Evolutionary conservation across 2,888 invertebrate genomes (phyloP).

Genomic region (Anthophora plumipes): DNA sequence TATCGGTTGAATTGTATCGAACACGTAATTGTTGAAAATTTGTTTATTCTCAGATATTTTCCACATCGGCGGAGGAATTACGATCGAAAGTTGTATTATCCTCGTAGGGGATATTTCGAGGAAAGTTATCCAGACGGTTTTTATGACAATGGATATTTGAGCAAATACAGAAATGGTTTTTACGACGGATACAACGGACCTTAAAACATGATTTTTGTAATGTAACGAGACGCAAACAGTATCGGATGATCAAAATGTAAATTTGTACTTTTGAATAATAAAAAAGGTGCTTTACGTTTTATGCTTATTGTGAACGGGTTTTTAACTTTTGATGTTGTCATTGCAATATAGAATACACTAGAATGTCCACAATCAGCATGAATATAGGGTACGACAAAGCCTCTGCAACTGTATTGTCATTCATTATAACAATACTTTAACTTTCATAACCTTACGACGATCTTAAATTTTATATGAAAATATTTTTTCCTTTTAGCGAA

Average conservation of each 20-base stretch:
- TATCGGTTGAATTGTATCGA: not conserved
- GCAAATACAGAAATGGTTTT: conserved; percentile 59
- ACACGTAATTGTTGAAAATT: not conserved
- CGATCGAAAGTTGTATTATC: conserved; percentile 58
- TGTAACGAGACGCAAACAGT: not conserved
- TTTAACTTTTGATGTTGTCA: conserved; percentile 37
- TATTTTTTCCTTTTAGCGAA: not conserved
- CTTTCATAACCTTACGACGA: conserved; percentile 2
- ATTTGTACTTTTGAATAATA: conserved; percentile 18
- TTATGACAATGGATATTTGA: conserved; percentile 52
- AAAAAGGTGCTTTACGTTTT: conserved; percentile 7
- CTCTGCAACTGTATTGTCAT: conserved; percentile 60
- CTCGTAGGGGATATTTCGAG: conserved; percentile 50
- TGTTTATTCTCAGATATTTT: conserved; percentile 62
- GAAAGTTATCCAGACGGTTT: conserved; percentile 53
- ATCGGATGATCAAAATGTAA: too few species aligned
- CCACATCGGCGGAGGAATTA: conserved; percentile 46
- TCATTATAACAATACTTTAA: conserved; percentile 7
- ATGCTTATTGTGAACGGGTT: not conserved
- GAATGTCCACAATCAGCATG: conserved; percentile 74
- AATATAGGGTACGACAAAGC: conserved; percentile 74
- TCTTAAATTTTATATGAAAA: conserved; percentile 2
- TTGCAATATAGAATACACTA: conserved; percentile 74
- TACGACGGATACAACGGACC: conserved; percentile 13
- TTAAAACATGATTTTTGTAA: not conserved